A percentile compares a stretch with the other conserved stretches of the same genome.
Conservation (phyloP, 2,113 vertebrate genomes). For the Neolamprologus caudopunctatus region DNA sequence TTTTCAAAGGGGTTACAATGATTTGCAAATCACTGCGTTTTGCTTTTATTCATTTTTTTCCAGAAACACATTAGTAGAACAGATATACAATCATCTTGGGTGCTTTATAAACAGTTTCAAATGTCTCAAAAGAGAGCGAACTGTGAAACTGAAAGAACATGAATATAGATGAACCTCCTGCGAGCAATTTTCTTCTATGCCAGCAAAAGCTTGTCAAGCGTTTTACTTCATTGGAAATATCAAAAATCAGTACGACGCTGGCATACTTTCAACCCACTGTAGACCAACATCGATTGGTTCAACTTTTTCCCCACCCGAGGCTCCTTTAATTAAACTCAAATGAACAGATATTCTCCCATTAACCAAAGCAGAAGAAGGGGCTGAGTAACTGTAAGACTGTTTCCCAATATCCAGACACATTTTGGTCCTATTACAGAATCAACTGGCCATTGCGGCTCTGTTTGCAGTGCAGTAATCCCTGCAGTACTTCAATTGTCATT, state of each 20-base stretch:
- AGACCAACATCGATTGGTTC: not conserved
- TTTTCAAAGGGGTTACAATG: not conserved
- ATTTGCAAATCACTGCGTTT: not conserved
- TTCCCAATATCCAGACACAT: not conserved
- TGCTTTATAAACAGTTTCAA: not conserved
- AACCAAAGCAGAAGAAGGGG: not conserved
- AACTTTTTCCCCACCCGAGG: not conserved
- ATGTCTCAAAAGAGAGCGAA: not conserved
- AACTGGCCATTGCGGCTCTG: not conserved
- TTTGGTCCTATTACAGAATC: not conserved
- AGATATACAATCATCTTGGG: not conserved
- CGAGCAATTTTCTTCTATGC: not conserved
- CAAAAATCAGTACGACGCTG: not conserved
- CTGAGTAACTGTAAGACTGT: not conserved
- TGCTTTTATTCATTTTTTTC: not conserved
- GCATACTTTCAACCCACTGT: not conserved
- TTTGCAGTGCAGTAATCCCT: not conserved
- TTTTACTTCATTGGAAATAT: not conserved
- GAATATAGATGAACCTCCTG: not conserved
- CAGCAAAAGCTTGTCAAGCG: not conserved
- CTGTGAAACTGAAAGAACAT: not conserved
- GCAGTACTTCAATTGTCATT: not conserved
- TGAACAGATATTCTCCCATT: not conserved
- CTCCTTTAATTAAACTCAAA: not conserved
- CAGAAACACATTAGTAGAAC: not conserved